Evolutionary conservation across 2,797 vertebrate genomes (phyloP), one percentile per base, ranked within the genome.

Genomic region (Molossus alvarezi): DNA sequence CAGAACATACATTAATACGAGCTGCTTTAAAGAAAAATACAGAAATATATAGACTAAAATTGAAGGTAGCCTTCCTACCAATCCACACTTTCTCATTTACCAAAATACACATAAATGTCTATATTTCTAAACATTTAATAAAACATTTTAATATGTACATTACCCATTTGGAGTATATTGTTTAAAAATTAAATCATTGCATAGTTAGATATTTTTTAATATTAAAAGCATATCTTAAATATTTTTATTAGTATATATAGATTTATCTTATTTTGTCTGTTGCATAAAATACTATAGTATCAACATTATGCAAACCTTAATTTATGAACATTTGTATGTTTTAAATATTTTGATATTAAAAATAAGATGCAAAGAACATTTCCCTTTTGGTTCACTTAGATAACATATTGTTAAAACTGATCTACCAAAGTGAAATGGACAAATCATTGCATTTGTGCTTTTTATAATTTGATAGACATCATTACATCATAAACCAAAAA

Each of bases 341-440:
- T 81, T 81, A 64, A 90, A 37, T 73, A 80, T 95, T 80, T 92
- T 79, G 20, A 18, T 48, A 21, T 80, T 77, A 64, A 60, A 79
- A 71, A 45, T 73, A 72, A 58, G 21, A 69, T 72, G 18, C 12
- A 91, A 77, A 60, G 20, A 60, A 60, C 5, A 64, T 57, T 20
- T 7, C 5, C 17, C 12, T 73, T 72, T 80, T 65, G 13, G 5
- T 73, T 86, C 5, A 51, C 23, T 25, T 73, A n/a, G 25, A 11
- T 86, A 55, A 65, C 18, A 25, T 55, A 37, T n/a, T 86, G 29
- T 62, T 80, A 73, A 17, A 91, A 65, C 5, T 87, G 10, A 69
- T 11, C 60, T 72, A 9, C 23, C 51, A 25, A 81, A 37, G 37
- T 14, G 21, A 82, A 75, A 48, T 67, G 20, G 13, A 17, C 17